Base-by-base conservation (phyloP, 2,888 invertebrate species). In the Agrochola lychnidis region DNA sequence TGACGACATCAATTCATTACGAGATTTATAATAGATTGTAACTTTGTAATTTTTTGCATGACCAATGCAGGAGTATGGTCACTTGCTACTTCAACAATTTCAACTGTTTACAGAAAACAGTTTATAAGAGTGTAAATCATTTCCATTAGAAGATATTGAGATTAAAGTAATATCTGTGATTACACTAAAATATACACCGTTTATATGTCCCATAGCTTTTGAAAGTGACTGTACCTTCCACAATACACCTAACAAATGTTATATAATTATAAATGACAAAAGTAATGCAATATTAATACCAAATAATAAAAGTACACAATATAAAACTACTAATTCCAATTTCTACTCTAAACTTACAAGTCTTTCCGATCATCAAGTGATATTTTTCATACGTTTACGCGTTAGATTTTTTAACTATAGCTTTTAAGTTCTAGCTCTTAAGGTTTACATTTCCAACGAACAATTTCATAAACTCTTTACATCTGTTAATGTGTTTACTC, bases 301-400 rank as follows among this genome's bases (percentile, higher is more conserved):
- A 87, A 88, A 85, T 84, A 86, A 75, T 79, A 57, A 81, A 78
- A 80, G 73, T 78, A 87, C 73, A 81, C 71, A 70, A 69, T 62
- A 22, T 61, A 36, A 45, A 77, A 78, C 16, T 45, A 53, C 62
- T 70, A 45, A 72, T 56, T 70, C 30, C 72, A 70, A 53, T 81
- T 77, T 82, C 62, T 81, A 83, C 85, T 84, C 80, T 77, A 87
- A 87, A 85, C 82, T 82, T 53, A 76, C 30, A 78, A 88, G 93
- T 94, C 92, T 95, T 94, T 95, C 93, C 93, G 91, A 92, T 92
- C 92, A 93, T 90, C 93, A 92, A 94, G 95, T 95, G 95, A 96
- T 96, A 95, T 95, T 94, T 89, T 95, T 92, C 90, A 90, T 92
- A 92, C 88, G 89, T 90, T 92, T 91, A 88, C 87, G 88, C 87